Conservation (phyloP, 2,113 vertebrate genomes). For the Hydrochoerus hydrochaeris region DNA sequence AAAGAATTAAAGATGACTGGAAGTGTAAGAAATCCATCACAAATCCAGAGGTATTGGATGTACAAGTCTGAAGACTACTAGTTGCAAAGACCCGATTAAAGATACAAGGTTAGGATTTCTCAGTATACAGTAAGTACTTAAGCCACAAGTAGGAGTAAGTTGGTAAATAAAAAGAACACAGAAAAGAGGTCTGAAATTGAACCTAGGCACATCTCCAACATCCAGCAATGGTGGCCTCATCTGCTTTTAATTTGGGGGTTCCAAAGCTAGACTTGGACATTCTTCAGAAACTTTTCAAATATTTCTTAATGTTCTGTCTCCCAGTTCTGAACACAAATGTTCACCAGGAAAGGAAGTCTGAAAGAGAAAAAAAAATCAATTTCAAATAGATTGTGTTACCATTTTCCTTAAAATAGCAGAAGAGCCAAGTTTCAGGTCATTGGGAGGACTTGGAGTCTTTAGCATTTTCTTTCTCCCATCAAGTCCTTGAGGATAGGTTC, state of each 20-base stretch:
- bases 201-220: not conserved
- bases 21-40: not conserved
- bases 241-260: slow-evolving; percentile 10
- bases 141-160: not conserved
- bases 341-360: not conserved
- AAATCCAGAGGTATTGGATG: not conserved
- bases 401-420: not conserved
- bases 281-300: slow-evolving; percentile 47
- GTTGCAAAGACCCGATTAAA: not conserved
- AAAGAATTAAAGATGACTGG: not conserved
- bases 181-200: not conserved
- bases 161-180: not conserved
- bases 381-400: slow-evolving; percentile 17
- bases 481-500: not conserved
- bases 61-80: not conserved
- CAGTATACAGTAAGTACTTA: not conserved
- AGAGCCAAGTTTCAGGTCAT: not conserved
- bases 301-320: slow-evolving; percentile 1
- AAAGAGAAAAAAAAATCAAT: slow-evolving; percentile 13
- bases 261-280: not conserved
- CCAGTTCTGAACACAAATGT: slow-evolving; percentile 18
- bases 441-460: not conserved
- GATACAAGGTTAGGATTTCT: not conserved
- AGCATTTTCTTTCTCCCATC: slow-evolving; percentile 23
- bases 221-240: not conserved